phyloP scores from a whole-genome alignment of 2,797 vertebrate species.

The Hippocampus kuda region DNA sequence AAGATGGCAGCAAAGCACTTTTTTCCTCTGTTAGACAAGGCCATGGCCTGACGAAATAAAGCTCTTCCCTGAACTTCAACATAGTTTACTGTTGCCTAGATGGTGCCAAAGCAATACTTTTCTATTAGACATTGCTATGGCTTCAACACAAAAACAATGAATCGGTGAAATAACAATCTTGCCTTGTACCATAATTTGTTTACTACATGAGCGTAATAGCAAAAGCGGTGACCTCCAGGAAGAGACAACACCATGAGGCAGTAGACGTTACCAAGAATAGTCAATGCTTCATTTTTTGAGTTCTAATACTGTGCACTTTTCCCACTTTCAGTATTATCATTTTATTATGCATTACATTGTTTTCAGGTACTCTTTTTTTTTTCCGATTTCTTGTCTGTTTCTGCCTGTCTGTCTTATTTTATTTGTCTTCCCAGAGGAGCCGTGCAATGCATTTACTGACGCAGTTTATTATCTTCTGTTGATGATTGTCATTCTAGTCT shows the following conservation, averaged over 20 bases:
- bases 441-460: slow-evolving; percentile 74
- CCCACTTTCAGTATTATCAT: slow-evolving; percentile 69
- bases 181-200: background rate
- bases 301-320: slow-evolving; percentile 76
- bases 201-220: background rate
- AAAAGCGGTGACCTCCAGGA: background rate
- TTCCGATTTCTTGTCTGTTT: slow-evolving; percentile 30
- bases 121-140: background rate
- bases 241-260: background rate
- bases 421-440: slow-evolving; percentile 67
- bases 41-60: background rate
- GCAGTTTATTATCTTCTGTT: slow-evolving; percentile 48
- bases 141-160: background rate
- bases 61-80: background rate
- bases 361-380: slow-evolving; percentile 15
- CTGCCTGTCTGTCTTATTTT: slow-evolving; percentile 30
- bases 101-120: background rate
- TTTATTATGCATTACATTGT: slow-evolving; percentile 39
- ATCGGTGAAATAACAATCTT: background rate
- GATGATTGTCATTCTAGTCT: slow-evolving; percentile 47
- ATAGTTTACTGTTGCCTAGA: background rate
- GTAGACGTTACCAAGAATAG: background rate
- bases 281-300: background rate
- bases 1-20: background rate
- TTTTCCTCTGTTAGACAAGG: background rate